These are phyloP conservation scores for Scophthalmus maximus DNA, from an alignment of 2,113 vertebrate genomes.

Conservation along the genomic window DNA sequence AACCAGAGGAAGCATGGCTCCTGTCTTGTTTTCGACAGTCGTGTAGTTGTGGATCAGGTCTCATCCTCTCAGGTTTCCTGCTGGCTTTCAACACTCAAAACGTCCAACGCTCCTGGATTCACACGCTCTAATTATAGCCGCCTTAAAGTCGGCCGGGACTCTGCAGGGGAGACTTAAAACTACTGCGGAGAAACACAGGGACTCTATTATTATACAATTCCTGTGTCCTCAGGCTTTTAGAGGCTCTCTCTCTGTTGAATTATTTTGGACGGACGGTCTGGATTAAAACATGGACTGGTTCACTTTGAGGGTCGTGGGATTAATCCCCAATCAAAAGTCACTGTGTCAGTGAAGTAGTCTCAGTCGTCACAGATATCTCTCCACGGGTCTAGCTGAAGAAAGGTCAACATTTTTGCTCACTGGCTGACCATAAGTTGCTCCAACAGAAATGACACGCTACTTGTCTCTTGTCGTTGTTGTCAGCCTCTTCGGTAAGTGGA, in stretches of 20 bases:
- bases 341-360: slow-evolving; percentile 34
- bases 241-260: background rate
- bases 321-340: slow-evolving; percentile 8
- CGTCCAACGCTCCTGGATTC: slow-evolving; percentile 69
- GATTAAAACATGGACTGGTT: background rate
- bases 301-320: background rate
- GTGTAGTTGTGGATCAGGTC: slow-evolving; percentile 37
- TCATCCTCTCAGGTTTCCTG: slow-evolving; percentile 75
- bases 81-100: slow-evolving; percentile 43
- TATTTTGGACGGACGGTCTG: slow-evolving; percentile 8
- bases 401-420: slow-evolving; percentile 5
- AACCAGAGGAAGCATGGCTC: slow-evolving; percentile 14
- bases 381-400: background rate
- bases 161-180: slow-evolving; percentile 15
- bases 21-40: background rate
- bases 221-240: background rate
- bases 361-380: background rate
- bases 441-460: slow-evolving; percentile 29
- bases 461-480: slow-evolving; percentile 50
- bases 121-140: slow-evolving; percentile 81
- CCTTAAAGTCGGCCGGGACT: slow-evolving; percentile 48
- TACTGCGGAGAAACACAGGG: background rate
- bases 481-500: slow-evolving; percentile 72
- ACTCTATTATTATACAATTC: background rate
- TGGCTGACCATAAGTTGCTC: slow-evolving; percentile 14